Evolutionary conservation across 2,888 invertebrate genomes (phyloP).

Genomic region (Drosophila kuntzei): DNA sequence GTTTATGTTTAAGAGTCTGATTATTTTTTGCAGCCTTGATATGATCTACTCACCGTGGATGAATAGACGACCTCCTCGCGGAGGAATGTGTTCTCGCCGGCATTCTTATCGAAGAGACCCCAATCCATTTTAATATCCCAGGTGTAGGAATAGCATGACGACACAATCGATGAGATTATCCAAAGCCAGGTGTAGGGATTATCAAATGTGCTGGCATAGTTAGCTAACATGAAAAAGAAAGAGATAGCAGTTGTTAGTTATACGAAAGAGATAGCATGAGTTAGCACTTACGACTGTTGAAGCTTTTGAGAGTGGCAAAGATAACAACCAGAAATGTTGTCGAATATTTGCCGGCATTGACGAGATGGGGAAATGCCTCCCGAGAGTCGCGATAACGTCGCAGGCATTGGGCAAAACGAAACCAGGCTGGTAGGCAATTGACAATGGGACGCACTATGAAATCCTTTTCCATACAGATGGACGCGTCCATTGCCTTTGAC

Average conservation of each 20-base stretch:
- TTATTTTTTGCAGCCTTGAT: background rate
- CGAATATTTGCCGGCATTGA: slow-evolving; percentile 99
- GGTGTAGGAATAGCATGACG: slow-evolving; percentile 97
- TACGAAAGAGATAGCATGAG: background rate
- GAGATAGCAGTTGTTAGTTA: background rate
- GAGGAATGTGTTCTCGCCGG: slow-evolving; percentile 95
- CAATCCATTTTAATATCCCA: slow-evolving; percentile 99
- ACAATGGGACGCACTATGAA: slow-evolving; percentile 93
- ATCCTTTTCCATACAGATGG: slow-evolving; percentile 90
- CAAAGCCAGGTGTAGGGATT: slow-evolving; percentile 96
- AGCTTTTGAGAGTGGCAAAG: slow-evolving; percentile 90
- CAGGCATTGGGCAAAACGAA: slow-evolving; percentile 98
- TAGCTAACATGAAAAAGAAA: slow-evolving; percentile 83
- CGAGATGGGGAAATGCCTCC: slow-evolving; percentile 97
- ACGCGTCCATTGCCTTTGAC: slow-evolving; percentile 87
- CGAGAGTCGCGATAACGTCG: slow-evolving; percentile 97
- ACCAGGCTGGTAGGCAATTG: slow-evolving; percentile 98
- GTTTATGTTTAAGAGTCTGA: too few relatives aligned
- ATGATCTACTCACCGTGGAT: slow-evolving; percentile 89
- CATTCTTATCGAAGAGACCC: slow-evolving; percentile 96
- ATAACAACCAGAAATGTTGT: slow-evolving; percentile 98
- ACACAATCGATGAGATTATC: slow-evolving; percentile 93
- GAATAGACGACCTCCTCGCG: slow-evolving; percentile 98
- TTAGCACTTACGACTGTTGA: slow-evolving; percentile 87
- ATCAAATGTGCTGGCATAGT: slow-evolving; percentile 88